These are phyloP conservation scores for Hipparchia semele DNA, from an alignment of 2,888 invertebrate species.

Conservation along the genomic window DNA sequence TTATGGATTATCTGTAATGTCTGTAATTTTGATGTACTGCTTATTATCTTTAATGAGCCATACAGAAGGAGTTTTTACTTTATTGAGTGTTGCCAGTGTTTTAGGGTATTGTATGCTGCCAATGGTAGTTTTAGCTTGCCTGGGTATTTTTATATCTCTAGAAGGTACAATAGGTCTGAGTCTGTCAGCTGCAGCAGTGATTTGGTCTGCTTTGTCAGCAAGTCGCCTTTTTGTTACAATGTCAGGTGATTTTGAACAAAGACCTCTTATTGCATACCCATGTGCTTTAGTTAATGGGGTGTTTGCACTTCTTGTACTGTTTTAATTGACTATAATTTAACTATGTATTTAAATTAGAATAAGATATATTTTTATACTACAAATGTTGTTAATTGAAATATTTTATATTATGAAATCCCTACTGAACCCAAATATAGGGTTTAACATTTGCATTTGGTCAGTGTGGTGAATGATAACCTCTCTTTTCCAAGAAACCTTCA, in stretches of 20 bases:
- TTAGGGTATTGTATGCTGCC: conserved; percentile 97
- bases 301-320: conserved; percentile 95
- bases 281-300: conserved; percentile 96
- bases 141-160: conserved; percentile 90
- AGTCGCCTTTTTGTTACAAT: conserved; percentile 96
- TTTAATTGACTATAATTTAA: conserved; percentile 78
- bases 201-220: conserved; percentile 96
- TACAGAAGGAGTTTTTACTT: conserved; percentile 86
- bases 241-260: conserved; percentile 93
- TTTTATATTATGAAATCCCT: conserved; percentile 1
- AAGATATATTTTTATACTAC: conserved; percentile 16
- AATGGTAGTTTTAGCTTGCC: conserved; percentile 92
- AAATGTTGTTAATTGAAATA: neutral
- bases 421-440: neutral
- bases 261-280: conserved; percentile 94
- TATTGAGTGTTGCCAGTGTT: conserved; percentile 92
- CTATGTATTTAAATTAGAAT: neutral
- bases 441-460: too few species aligned
- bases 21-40: conserved; percentile 95
- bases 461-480: too few species aligned
- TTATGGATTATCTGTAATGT: conserved; percentile 95
- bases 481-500: too few species aligned
- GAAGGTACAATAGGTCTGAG: conserved; percentile 87
- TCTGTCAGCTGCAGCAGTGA: conserved; percentile 86
- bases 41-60: conserved; percentile 91